A percentile compares a stretch with the other conserved stretches of the same genome.
phyloP scores from a whole-genome alignment of 2,797 vertebrate species.

The Triplophysa bombifrons region DNA sequence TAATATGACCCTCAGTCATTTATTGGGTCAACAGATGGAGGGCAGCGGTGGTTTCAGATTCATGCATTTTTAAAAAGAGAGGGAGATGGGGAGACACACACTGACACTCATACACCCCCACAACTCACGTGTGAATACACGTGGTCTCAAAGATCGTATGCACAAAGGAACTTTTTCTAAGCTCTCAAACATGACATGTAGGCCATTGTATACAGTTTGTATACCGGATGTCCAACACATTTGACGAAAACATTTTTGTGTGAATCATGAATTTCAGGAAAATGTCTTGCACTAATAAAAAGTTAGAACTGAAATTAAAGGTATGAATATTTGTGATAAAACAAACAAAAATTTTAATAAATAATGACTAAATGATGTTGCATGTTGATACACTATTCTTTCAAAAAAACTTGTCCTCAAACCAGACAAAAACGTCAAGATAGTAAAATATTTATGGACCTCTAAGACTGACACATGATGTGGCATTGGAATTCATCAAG shows the following conservation, averaged over 20 bases:
- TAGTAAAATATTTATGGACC: slow-evolving; percentile 14
- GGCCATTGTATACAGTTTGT: too few relatives aligned
- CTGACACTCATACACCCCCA: neutral
- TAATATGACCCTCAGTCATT: slow-evolving; percentile 34
- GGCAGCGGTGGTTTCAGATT: slow-evolving; percentile 18
- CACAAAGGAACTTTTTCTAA: too few relatives aligned
- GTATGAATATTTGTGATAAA: too few relatives aligned
- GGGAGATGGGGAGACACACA: neutral
- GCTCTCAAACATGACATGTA: too few relatives aligned
- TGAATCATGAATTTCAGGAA: too few relatives aligned
- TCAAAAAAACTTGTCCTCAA: neutral
- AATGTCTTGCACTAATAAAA: too few relatives aligned
- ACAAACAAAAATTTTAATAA: too few relatives aligned
- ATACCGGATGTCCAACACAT: too few relatives aligned
- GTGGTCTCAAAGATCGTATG: neutral
- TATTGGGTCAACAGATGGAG: slow-evolving; percentile 41
- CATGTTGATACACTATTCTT: neutral
- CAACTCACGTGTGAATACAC: neutral
- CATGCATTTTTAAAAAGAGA: too few relatives aligned
- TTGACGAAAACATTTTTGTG: too few relatives aligned
- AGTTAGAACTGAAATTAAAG: too few relatives aligned
- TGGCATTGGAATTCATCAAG: slow-evolving; percentile 2
- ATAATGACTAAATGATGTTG: neutral
- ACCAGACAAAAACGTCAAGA: slow-evolving; percentile 8
- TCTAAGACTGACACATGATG: neutral